Evolutionary conservation across 2,888 invertebrate species (phyloP).

Genomic region (Cremastinae sp.): DNA sequence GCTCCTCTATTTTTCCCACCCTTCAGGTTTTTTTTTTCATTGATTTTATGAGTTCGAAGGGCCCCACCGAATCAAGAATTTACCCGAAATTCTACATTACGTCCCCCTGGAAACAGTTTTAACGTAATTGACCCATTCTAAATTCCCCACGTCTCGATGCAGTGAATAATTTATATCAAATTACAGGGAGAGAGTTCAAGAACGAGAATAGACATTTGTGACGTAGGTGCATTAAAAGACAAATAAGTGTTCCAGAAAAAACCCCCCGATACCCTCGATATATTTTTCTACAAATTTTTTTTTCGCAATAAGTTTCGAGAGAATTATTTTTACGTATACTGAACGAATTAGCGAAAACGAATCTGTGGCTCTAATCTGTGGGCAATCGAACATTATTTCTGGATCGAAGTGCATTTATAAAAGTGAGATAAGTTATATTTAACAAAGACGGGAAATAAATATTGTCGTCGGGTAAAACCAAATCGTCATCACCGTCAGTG

Average conservation of each 20-base stretch:
- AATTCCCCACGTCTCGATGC: too few relatives aligned
- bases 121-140: too few relatives aligned
- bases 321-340: not conserved
- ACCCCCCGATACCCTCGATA: constrained; percentile 1
- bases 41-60: constrained; percentile 14
- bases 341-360: not conserved
- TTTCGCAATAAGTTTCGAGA: too few relatives aligned
- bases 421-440: constrained; percentile 11
- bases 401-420: constrained; percentile 2
- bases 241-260: not conserved
- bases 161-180: not conserved
- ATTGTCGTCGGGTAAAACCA: constrained; percentile 61
- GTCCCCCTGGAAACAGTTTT: not conserved
- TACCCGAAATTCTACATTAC: not conserved
- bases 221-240: not conserved
- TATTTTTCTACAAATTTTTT: constrained; percentile 31
- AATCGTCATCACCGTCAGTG: constrained; percentile 74
- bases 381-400: not conserved
- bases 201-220: not conserved
- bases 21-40: not conserved
- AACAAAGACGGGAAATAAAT: constrained; percentile 54
- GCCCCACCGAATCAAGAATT: not conserved
- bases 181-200: not conserved
- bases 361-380: not conserved
- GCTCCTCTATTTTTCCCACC: constrained; percentile 12